Conservation (phyloP, 2,113 vertebrate genomes). For the Scomber scombrus region DNA sequence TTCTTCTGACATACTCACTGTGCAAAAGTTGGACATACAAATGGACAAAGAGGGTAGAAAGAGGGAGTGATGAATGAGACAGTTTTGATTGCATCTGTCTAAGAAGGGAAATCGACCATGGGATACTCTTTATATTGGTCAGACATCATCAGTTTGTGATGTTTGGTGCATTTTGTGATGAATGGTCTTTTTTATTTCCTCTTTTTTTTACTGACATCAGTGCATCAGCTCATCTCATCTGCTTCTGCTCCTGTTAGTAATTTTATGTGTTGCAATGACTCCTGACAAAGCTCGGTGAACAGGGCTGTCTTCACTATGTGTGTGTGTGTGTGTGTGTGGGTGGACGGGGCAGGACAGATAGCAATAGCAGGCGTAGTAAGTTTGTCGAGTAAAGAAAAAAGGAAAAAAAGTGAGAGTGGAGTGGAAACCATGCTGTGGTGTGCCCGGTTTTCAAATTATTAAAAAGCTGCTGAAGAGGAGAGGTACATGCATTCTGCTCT, state of each 20-base stretch:
- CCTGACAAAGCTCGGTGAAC: conserved; percentile 53
- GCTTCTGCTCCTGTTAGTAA: background rate
- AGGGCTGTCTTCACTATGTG: conserved; percentile 23
- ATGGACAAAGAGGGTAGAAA: conserved; percentile 49
- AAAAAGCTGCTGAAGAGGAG: conserved; percentile 68
- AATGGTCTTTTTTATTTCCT: background rate
- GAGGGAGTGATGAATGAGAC: conserved; percentile 31
- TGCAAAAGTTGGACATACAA: conserved; percentile 74
- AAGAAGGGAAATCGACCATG: conserved; percentile 18
- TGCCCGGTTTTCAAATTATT: conserved; percentile 65
- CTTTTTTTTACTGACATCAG: conserved; percentile 5
- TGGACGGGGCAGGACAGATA: conserved; percentile 46
- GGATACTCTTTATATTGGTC: conserved; percentile 13
- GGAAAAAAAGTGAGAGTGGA: conserved; percentile 45
- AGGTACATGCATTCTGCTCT: conserved; percentile 51
- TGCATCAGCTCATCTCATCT: background rate
- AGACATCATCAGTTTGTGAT: conserved; percentile 15
- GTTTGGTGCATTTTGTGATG: conserved; percentile 25
- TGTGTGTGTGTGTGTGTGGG: conserved; percentile 36
- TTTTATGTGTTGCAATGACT: conserved; percentile 27
- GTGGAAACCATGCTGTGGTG: conserved; percentile 49
- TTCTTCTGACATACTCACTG: conserved; percentile 68
- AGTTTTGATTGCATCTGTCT: conserved; percentile 35
- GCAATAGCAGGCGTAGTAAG: conserved; percentile 45
- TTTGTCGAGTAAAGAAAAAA: conserved; percentile 62